Base-by-base conservation (phyloP, 2,888 invertebrate species). In the Dexiosoma caninum region DNA sequence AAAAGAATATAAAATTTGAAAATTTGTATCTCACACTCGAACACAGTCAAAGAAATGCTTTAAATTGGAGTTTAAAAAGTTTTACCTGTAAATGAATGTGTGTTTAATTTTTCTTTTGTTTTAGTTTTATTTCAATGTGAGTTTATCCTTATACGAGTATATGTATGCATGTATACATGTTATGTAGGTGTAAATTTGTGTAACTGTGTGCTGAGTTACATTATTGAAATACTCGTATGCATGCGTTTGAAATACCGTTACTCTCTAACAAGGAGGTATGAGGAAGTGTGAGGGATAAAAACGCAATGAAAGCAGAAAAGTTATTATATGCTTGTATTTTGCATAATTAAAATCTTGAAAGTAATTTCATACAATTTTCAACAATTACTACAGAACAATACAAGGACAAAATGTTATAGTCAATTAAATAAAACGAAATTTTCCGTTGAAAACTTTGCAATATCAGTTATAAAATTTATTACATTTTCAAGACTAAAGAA, bases 301-400 rank as follows among this genome's bases (percentile, higher is more conserved):
- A 21, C n/a, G 14, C 30, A 30, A 60, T 62, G 67, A 37, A 32
- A 53, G 30, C 40, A 32, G 9, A 42, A 76, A 76, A n/a, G 67
- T 80, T 76, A 76, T 80, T 76, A 67, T 53, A 40, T 66, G 67
- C 76, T 81, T 80, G 76, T 76, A 72, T 71, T 35, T 60, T 53
- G 71, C 53, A 62, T 81, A 72, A 76, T 81, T 76, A 72, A 67
- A 81, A 81, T n/a, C n/a, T n/a, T n/a, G n/a, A 76, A 46, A 53
- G 44, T 55, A 67, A 67, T 53, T 71, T 59, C 44, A 78, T 67
- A 66, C 62, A 70, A 80, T 66, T 80, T 71, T 62, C 67, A 81
- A 21, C 53, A 66, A 71, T 71, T 57, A 49, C 7, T 46, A 16
- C 12, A 51, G 14, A 66, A 55, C 12, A 51, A 10, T 30, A 19